A percentile compares a stretch with the other conserved stretches of the same genome.
These are phyloP conservation scores for Stenodema calcarata DNA, from an alignment of 2,888 invertebrate species.

Conservation along the genomic window DNA sequence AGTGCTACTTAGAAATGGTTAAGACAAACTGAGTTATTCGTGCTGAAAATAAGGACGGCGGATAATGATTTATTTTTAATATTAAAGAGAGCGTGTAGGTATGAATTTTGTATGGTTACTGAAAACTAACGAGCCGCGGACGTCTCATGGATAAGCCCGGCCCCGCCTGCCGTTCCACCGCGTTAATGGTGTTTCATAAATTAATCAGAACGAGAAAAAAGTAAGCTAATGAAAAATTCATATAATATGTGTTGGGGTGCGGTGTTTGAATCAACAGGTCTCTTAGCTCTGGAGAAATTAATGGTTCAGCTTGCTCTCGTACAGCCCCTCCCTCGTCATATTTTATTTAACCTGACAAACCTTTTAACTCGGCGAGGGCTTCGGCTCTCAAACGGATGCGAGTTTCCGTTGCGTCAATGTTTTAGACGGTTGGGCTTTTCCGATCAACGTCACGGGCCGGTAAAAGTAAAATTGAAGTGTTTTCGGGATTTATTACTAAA, in stretches of 20 bases:
- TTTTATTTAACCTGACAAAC: not conserved
- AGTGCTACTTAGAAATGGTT: too few relatives aligned
- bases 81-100: not conserved
- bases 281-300: not conserved
- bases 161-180: not conserved
- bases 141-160: not conserved
- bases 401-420: not conserved
- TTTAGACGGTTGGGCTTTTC: not conserved
- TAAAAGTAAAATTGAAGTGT: too few relatives aligned
- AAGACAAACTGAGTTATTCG: not conserved
- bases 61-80: not conserved
- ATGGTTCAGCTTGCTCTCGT: not conserved
- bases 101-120: not conserved
- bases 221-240: not conserved
- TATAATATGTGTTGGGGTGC: not conserved
- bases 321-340: not conserved
- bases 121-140: not conserved
- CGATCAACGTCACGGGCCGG: not conserved
- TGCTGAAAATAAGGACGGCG: not conserved
- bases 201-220: not conserved
- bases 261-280: conserved; percentile 2
- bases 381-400: not conserved
- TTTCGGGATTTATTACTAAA: too few relatives aligned
- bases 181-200: not conserved
- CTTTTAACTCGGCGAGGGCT: not conserved